Evolutionary conservation across 1,140 invertebrate species (phyloP).

Genomic region (Drosophila watanabei): DNA sequence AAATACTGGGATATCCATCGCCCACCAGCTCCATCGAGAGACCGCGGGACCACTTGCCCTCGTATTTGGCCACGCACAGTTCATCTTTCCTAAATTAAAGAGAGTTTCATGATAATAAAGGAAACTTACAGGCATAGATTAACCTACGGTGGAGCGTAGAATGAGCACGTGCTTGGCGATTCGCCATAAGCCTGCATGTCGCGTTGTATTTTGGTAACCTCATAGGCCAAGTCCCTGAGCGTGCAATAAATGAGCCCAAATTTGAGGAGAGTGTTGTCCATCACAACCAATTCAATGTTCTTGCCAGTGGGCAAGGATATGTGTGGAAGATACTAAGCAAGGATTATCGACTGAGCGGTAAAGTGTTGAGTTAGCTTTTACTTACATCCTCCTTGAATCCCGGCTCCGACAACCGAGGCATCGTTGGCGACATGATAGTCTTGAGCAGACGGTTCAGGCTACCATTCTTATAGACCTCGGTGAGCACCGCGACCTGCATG

Average conservation of each 20-base stretch:
- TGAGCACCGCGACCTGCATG: constrained; percentile 59
- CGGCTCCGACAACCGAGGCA: constrained; percentile 31
- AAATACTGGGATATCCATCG: constrained; percentile 77
- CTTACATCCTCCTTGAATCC: constrained; percentile 53
- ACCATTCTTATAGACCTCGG: constrained; percentile 47
- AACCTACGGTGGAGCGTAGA: constrained; percentile 65
- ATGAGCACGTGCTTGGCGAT: constrained; percentile 14
- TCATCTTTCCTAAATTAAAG: constrained; percentile 42
- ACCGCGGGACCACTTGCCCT: constrained; percentile 76
- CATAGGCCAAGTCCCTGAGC: constrained; percentile 43
- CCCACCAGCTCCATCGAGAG: constrained; percentile 74
- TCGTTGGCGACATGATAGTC: constrained; percentile 45
- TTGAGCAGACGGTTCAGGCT: constrained; percentile 68
- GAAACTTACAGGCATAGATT: neutral
- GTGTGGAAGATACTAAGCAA: constrained; percentile 55
- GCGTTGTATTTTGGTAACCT: constrained; percentile 65
- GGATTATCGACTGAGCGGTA: neutral
- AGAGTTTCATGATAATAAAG: neutral
- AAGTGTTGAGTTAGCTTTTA: neutral
- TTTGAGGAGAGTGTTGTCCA: constrained; percentile 69
- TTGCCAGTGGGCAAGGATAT: constrained; percentile 57
- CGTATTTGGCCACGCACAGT: constrained; percentile 73
- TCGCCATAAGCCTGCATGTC: constrained; percentile 69
- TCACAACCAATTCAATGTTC: constrained; percentile 62
- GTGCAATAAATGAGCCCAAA: constrained; percentile 72